Evolutionary conservation across 2,888 invertebrate species (phyloP), one percentile per base, ranked within the genome.

Genomic region (Athripsodes cinereus): DNA sequence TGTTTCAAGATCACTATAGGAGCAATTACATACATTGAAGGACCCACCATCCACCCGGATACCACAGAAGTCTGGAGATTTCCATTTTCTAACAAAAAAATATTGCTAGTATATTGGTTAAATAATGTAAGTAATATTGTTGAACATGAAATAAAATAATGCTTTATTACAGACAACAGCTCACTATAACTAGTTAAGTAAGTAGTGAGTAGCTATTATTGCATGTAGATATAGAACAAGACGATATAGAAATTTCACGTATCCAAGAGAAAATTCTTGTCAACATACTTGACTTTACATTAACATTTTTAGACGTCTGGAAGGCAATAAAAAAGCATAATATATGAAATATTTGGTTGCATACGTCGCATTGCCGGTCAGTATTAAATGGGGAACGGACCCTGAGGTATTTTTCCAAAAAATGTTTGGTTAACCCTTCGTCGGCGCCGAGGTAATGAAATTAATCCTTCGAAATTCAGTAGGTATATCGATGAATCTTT

Each of bases 291-390:
- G 40, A 16, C 3, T 13, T 40, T 8, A 40, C 13, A 40, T 40
- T 40, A 40, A 40, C 40, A 40, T 40, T 40, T 40, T 40, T 40
- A 40, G 40, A 40, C 40, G 40, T 40, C 40, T 40, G 16, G 40
- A 13, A 16, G 40, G 40, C 13, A 13, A 16, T 40, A 40, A 40
- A 40, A 40, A n/a, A n/a, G n/a, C n/a, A 40, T 13, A 16, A 13
- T 13, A 8, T 40, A 40, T 16, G 40, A 16, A 40, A 40, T 40
- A 8, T 40, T 40, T 40, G 3, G 6, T 11, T 13, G 40, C 5
- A 40, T 40, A n/a, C 40, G 40, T 40, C 40, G 40, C n/a, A n/a
- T n/a, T n/a, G n/a, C n/a, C n/a, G n/a, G n/a, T n/a, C n/a, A n/a
- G n/a, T n/a, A n/a, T n/a, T n/a, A n/a, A 13, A 3, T 13, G 40